Evolutionary conservation across 2,113 vertebrate species (phyloP).

Genomic region (Procavia capensis): DNA sequence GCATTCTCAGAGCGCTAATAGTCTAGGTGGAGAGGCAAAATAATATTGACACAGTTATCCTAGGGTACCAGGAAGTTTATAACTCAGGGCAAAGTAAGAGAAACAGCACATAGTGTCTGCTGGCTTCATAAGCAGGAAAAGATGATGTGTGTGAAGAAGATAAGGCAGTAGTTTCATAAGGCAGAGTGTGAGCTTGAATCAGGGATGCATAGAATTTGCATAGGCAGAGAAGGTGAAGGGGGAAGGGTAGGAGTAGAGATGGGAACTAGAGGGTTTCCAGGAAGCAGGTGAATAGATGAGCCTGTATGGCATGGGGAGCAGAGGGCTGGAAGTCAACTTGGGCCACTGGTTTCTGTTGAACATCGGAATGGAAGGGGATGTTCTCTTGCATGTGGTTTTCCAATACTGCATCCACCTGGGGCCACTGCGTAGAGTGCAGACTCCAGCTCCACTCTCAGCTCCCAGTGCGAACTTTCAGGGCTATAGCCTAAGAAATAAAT

Average conservation of each 20-base stretch:
- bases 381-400: accelerated
- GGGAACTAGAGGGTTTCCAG: not conserved
- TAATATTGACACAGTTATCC: too few relatives aligned
- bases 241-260: not conserved
- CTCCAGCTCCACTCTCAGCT: not conserved
- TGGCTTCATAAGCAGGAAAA: not conserved
- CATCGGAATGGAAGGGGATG: not conserved
- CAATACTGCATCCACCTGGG: accelerated
- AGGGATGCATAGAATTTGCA: not conserved
- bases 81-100: not conserved
- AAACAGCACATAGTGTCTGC: not conserved
- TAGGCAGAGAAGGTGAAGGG: not conserved
- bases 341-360: accelerated
- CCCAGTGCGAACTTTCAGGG: not conserved
- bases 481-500: not conserved
- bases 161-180: accelerated
- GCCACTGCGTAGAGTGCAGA: accelerated
- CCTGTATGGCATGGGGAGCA: not conserved
- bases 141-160: not conserved
- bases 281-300: not conserved
- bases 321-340: not conserved
- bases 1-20: not conserved
- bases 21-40: too few relatives aligned
- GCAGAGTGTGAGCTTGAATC: not conserved
- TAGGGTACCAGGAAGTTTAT: accelerated